Base-by-base conservation (phyloP, 2,888 invertebrate species). In the Branchipolynoe longqiensis region DNA sequence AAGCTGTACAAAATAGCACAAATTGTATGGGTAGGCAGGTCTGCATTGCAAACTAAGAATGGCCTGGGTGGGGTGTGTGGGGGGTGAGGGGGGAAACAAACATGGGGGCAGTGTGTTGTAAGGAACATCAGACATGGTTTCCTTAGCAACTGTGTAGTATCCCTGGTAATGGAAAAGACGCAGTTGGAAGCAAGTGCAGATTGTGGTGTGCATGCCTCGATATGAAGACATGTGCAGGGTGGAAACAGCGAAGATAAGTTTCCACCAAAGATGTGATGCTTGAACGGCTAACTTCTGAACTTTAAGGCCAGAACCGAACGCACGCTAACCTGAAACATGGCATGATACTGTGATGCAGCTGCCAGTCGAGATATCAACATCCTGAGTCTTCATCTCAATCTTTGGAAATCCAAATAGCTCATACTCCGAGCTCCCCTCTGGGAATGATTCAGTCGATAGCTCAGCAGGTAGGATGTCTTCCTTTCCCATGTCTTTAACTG, bases 251-350 rank as follows among this genome's bases (percentile, higher is more conserved):
- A n/a, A n/a, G n/a, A n/a, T n/a, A n/a, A n/a, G n/a, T n/a, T n/a
- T n/a, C n/a, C n/a, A n/a, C n/a, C n/a, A n/a, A n/a, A n/a, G n/a
- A n/a, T n/a, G n/a, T n/a, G n/a, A n/a, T n/a, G n/a, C n/a, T n/a
- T n/a, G n/a, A n/a, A n/a, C n/a, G n/a, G n/a, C n/a, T n/a, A n/a
- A n/a, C n/a, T n/a, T 69, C 69, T 33, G 69, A 69, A 69, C 69
- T n/a, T 14, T 69, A 38, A 38, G 48, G n/a, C n/a, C n/a, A n/a
- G n/a, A n/a, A n/a, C n/a, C n/a, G n/a, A n/a, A n/a, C n/a, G n/a
- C n/a, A n/a, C 22, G 69, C 78, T 78, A 78, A 78, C 78, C 78
- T 78, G 41, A 31, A 28, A 78, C 78, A 18, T 25, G 25, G 31
- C 78, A 78, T n/a, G 12, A 18, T 22, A 78, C 1, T 25, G 1